These are phyloP conservation scores for silkworm (Bombyx mori) DNA, from an alignment of 1,140 invertebrate species.

Conservation along the genomic window DNA sequence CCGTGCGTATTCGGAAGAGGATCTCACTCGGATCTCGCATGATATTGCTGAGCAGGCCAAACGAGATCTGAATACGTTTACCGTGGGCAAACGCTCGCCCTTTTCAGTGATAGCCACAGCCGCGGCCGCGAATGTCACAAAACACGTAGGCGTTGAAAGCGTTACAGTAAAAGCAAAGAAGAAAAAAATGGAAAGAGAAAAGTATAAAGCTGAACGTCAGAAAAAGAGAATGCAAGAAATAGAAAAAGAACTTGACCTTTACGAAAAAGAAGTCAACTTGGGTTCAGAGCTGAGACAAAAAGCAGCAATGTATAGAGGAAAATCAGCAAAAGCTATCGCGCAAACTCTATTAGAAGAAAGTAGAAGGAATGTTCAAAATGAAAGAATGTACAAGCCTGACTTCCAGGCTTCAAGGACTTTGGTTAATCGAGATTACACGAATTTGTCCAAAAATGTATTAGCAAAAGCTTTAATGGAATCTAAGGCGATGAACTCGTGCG, in stretches of 20 bases:
- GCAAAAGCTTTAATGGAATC: slow-evolving; percentile 14
- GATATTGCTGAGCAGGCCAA: slow-evolving; percentile 77
- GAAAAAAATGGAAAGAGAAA: slow-evolving; percentile 62
- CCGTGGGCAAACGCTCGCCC: slow-evolving; percentile 76
- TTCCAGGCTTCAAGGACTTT: slow-evolving; percentile 19
- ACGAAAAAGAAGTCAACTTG: slow-evolving; percentile 69
- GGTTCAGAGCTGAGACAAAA: slow-evolving; percentile 74
- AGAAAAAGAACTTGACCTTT: slow-evolving; percentile 65
- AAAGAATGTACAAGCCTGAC: slow-evolving; percentile 27
- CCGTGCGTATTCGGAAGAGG: slow-evolving; percentile 74
- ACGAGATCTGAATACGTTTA: slow-evolving; percentile 74
- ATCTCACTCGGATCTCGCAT: slow-evolving; percentile 75
- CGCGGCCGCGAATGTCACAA: slow-evolving; percentile 75
- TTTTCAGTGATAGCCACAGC: slow-evolving; percentile 78
- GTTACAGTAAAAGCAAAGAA: slow-evolving; percentile 67
- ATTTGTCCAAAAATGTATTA: slow-evolving; percentile 22
- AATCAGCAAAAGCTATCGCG: slow-evolving; percentile 81
- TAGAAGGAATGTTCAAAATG: slow-evolving; percentile 68
- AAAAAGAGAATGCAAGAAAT: slow-evolving; percentile 62
- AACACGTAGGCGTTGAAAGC: slow-evolving; percentile 74
- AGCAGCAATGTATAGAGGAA: slow-evolving; percentile 76
- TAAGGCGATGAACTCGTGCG: slow-evolving; percentile 11
- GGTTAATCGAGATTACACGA: slow-evolving; percentile 24
- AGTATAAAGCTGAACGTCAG: slow-evolving; percentile 49
- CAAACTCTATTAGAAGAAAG: slow-evolving; percentile 75